These are phyloP conservation scores for Zelostemma sp. DNA, from an alignment of 1,140 invertebrate genomes.

Conservation along the genomic window DNA sequence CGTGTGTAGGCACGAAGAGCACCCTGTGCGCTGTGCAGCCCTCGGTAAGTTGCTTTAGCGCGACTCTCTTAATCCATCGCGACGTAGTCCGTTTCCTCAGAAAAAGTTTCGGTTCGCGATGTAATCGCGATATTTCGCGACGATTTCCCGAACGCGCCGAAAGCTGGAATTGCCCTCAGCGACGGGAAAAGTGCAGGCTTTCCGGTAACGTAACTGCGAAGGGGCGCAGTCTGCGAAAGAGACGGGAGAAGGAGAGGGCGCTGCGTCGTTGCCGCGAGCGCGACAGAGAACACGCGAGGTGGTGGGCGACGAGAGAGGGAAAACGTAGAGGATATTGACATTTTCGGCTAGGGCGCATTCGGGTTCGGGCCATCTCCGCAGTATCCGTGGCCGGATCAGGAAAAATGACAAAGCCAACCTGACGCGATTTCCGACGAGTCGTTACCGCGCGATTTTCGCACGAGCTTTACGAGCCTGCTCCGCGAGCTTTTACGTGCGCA, in stretches of 20 bases:
- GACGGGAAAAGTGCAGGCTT: not conserved
- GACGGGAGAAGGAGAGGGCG: not conserved
- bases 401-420: conserved; percentile 36
- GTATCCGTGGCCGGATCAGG: conserved; percentile 46
- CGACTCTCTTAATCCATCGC: too few species aligned
- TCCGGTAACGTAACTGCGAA: conserved; percentile 12
- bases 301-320: conserved; percentile 23
- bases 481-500: conserved; percentile 16
- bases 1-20: conserved; percentile 38
- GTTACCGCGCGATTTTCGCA: too few species aligned
- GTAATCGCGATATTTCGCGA: not conserved
- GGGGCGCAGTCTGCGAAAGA: conserved; percentile 20
- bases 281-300: conserved; percentile 6
- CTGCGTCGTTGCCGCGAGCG: not conserved
- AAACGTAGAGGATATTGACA: conserved; percentile 62
- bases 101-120: not conserved
- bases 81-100: not conserved
- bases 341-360: conserved; percentile 62
- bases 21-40: conserved; percentile 32
- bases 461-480: too few species aligned
- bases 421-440: not conserved
- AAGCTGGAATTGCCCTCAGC: too few species aligned
- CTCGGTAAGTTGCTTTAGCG: conserved; percentile 29
- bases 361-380: conserved; percentile 46
- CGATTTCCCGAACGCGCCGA: not conserved